These are phyloP conservation scores for Bellardia bayeri DNA, from an alignment of 2,888 invertebrate genomes.

Conservation along the genomic window DNA sequence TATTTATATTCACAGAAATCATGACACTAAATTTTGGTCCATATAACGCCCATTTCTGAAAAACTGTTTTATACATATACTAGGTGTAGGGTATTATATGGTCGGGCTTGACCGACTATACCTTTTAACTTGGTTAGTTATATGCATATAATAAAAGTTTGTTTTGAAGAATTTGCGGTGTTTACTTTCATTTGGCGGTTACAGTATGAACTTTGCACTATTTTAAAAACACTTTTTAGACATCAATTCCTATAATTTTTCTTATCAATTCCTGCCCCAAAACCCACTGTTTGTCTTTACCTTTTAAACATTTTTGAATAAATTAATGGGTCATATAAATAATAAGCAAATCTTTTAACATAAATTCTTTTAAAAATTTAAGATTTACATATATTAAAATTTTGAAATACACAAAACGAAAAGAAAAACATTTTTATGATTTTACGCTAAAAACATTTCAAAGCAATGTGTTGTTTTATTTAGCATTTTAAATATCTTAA, in stretches of 20 bases:
- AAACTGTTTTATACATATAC: too few relatives aligned
- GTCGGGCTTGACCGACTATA: too few relatives aligned
- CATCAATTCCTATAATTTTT: neutral
- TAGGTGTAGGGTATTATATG: too few relatives aligned
- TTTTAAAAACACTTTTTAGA: too few relatives aligned
- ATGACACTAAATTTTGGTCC: too few relatives aligned
- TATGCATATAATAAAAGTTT: too few relatives aligned
- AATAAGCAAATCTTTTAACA: constrained; percentile 21
- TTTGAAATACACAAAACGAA: neutral
- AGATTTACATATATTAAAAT: neutral
- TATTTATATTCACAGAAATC: too few relatives aligned
- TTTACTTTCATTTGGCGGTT: too few relatives aligned
- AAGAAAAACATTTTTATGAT: constrained; percentile 33
- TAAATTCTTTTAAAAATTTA: constrained; percentile 32
- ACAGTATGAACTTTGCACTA: neutral
- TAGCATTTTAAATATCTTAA: constrained; percentile 66
- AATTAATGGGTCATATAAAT: constrained; percentile 44
- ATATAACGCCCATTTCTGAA: too few relatives aligned
- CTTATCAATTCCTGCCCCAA: neutral
- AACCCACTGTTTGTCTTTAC: neutral
- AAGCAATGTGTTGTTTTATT: constrained; percentile 57
- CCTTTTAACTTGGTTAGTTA: too few relatives aligned
- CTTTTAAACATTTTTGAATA: constrained; percentile 9
- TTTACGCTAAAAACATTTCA: constrained; percentile 55
- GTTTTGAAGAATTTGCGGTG: too few relatives aligned